Conservation (phyloP, 2,113 vertebrate genomes). For the Vulpes vulpes region DNA sequence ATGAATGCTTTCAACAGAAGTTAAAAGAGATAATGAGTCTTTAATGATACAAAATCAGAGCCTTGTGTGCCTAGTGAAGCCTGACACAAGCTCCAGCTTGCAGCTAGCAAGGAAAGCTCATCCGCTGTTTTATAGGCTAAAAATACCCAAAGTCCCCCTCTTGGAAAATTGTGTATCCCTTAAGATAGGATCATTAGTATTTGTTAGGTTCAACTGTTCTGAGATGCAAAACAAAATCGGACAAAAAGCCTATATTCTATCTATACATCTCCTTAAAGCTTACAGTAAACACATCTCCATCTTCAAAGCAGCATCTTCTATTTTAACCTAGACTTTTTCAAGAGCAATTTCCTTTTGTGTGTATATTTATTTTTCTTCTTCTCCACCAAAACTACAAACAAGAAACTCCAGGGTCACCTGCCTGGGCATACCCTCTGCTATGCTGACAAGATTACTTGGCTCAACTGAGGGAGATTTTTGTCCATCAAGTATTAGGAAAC, state of each 20-base stretch:
- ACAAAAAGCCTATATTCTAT: neutral
- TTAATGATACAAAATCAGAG: constrained; percentile 88
- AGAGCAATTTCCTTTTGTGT: neutral
- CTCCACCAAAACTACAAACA: neutral
- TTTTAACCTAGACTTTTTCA: constrained; percentile 48
- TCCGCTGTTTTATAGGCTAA: constrained; percentile 65
- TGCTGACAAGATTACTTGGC: neutral
- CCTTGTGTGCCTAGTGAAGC: constrained; percentile 87
- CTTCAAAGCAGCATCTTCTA: neutral
- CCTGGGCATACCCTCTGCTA: neutral
- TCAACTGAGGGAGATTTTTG: neutral
- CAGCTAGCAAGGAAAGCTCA: constrained; percentile 68
- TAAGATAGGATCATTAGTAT: constrained; percentile 59
- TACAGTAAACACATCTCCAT: constrained; percentile 22
- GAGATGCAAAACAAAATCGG: neutral
- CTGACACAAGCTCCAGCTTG: constrained; percentile 85
- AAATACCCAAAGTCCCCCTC: constrained; percentile 78
- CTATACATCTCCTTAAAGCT: neutral
- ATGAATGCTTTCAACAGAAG: constrained; percentile 89
- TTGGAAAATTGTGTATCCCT: constrained; percentile 64
- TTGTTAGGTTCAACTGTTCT: constrained; percentile 49
- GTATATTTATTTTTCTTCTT: constrained; percentile 42
- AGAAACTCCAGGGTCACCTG: neutral
- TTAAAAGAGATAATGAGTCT: constrained; percentile 90
- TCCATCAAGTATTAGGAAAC: neutral